Evolutionary conservation across 2,888 invertebrate genomes (phyloP), one percentile per base, ranked within the genome.

Genomic region (Meta bourneti): DNA sequence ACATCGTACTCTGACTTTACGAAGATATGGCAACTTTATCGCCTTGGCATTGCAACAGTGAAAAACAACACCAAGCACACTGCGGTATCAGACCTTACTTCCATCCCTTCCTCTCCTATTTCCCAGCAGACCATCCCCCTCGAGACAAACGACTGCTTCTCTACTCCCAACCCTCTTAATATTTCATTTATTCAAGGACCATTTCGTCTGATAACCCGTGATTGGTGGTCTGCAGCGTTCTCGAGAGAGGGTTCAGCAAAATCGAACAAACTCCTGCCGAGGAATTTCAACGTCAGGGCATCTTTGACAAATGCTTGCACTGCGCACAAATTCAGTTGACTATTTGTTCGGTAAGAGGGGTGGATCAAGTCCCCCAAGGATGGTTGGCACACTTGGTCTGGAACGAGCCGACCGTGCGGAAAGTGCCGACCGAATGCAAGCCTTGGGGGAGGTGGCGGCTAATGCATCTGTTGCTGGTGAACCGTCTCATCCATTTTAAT

Each of bases 241-340:
- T 84, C 84, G 75, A n/a, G 82, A 61, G 84, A 72, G 61, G 54
- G 75, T 19, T 54, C 54, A 54, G 54, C 48, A 48, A 34, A 34
- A 34, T 34, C 34, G 34, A 20, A 34, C 19, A 34, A 70, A 20
- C 49, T 81, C 81, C 89, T 61, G 70, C 20, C 20, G 89, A 77
- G 82, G 77, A 69, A 89, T 89, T 75, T 89, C 69, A 34, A 34
- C 51, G 82, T 89, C 89, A 82, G 77, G 89, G 48, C 34, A 1
- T 20, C 70, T 52, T 20, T 82, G 89, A 89, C 75, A 81, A 89
- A 89, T 89, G 77, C 71, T 75, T 51, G 81, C 51, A 34, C 34
- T 88, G 75, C 71, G 20, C 74, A 48, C 51, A 20, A 52, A 70
- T 69, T 34, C 34, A 34, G 54, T 52, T 49, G 48, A 19, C 71